These are phyloP conservation scores for Brachypodius melanocephalos DNA, from an alignment of 2,113 vertebrate species.

Conservation along the genomic window DNA sequence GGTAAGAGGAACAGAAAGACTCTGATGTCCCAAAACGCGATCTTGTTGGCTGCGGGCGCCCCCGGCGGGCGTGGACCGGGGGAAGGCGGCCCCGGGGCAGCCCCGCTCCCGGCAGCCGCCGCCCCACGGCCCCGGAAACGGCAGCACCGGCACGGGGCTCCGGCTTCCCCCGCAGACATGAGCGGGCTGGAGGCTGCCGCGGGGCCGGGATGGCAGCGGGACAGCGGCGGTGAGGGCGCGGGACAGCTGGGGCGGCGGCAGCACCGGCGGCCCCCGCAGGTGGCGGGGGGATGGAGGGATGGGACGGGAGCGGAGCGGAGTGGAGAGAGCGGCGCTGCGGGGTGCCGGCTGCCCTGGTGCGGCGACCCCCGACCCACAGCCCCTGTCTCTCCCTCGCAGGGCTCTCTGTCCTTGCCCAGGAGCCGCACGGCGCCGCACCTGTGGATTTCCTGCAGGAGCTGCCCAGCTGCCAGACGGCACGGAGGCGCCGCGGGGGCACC, in stretches of 20 bases:
- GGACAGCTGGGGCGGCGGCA: neutral
- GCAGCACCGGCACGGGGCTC: neutral
- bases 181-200: neutral
- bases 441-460: constrained; percentile 85
- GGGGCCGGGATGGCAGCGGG: neutral
- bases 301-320: neutral
- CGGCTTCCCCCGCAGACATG: neutral
- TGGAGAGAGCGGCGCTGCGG: neutral
- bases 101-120: neutral
- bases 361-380: neutral
- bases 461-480: constrained; percentile 86
- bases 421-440: neutral
- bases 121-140: neutral
- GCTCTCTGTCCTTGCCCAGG: neutral
- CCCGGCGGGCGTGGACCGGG: neutral
- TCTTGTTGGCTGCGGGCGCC: neutral
- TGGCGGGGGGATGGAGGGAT: neutral
- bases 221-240: neutral
- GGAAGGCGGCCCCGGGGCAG: neutral
- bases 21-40: rapidly evolving
- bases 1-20: neutral
- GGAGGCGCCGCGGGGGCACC: constrained; percentile 70
- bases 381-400: neutral
- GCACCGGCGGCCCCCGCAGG: neutral
- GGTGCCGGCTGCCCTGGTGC: neutral